Evolutionary conservation across 2,888 invertebrate genomes (phyloP).

Genomic region (Leucophenga montana): DNA sequence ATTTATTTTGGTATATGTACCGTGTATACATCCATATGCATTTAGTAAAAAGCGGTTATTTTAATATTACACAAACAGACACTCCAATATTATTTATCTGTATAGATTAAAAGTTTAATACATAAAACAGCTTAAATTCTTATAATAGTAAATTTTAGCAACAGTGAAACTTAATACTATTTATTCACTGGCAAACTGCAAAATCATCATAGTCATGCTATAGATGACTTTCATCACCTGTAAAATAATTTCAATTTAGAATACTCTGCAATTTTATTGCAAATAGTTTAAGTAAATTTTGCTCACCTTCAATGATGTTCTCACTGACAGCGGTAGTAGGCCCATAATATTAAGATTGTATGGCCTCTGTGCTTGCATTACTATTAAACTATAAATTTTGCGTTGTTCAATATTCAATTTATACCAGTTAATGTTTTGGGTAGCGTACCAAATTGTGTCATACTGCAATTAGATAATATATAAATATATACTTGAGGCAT

Average conservation of each 20-base stretch:
- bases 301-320: constrained; percentile 47
- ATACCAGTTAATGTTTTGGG: constrained; percentile 41
- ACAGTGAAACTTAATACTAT: too few relatives aligned
- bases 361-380: constrained; percentile 45
- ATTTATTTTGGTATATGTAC: too few relatives aligned
- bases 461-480: constrained; percentile 12
- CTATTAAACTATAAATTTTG: constrained; percentile 38
- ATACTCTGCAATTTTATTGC: too few relatives aligned
- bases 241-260: constrained; percentile 11
- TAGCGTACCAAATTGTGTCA: constrained; percentile 26
- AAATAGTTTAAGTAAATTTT: neutral
- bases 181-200: constrained; percentile 34
- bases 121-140: too few relatives aligned
- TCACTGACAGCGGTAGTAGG: constrained; percentile 44
- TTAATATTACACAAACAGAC: too few relatives aligned
- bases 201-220: constrained; percentile 56
- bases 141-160: too few relatives aligned
- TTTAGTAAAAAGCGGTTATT: too few relatives aligned
- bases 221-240: constrained; percentile 63
- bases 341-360: constrained; percentile 41
- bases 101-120: too few relatives aligned
- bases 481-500: too few relatives aligned
- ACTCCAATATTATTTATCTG: too few relatives aligned
- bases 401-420: constrained; percentile 34
- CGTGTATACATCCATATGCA: too few relatives aligned